Percentiles rank a stretch among this genome's conserved stretches.
Conservation (phyloP, 53 echinoderm and acorn worm species). For the Paracentrotus lividus region DNA sequence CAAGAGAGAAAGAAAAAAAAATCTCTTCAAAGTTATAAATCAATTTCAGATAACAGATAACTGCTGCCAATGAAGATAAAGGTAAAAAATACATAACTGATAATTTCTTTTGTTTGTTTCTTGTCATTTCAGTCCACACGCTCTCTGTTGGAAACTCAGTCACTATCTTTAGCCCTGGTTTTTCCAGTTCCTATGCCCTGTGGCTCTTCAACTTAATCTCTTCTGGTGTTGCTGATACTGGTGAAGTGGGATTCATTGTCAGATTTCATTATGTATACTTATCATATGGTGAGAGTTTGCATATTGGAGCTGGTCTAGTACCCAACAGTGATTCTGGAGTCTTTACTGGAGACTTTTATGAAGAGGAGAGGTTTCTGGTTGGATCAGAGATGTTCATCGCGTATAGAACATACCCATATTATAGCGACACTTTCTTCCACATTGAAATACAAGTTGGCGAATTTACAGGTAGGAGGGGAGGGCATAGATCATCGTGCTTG, state of each 20-base stretch:
- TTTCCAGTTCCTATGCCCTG: background rate
- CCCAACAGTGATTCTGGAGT: background rate
- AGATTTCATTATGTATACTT: background rate
- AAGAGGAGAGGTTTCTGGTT: background rate
- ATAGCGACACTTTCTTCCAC: background rate
- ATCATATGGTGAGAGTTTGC: background rate
- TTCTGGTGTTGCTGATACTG: background rate
- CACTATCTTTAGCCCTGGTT: background rate
- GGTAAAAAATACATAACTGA: no score
- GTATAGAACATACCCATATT: background rate
- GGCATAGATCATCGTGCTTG: background rate
- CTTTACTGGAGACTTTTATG: background rate
- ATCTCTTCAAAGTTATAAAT: no score
- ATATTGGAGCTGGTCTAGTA: background rate
- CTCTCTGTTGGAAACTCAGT: background rate
- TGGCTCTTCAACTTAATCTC: background rate
- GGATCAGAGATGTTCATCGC: constrained; percentile 19
- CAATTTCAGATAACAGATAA: no score
- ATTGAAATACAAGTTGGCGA: background rate
- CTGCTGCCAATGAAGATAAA: no score
- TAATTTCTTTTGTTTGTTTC: no score
- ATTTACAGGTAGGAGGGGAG: background rate
- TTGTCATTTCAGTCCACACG: constrained; percentile 4
- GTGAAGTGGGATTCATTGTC: background rate
- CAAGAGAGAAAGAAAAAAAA: no score